Conservation (phyloP, 2,888 invertebrate genomes). For the Polylopha cassiicola region DNA sequence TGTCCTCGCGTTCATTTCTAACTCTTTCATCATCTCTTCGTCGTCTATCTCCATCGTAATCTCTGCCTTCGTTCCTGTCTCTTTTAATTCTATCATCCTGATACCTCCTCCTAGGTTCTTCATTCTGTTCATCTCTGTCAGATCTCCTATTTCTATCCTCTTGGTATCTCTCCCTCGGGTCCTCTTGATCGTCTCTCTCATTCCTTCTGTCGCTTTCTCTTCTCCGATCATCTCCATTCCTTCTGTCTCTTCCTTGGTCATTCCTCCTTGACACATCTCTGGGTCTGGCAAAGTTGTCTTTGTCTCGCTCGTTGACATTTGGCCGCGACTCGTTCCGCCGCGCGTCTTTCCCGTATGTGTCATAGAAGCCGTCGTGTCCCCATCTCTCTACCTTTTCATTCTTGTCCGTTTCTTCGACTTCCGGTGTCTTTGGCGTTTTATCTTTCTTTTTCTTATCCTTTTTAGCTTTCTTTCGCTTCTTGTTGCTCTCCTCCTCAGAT, state of each 20-base stretch:
- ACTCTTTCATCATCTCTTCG: conserved; percentile 23
- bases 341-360: conserved; percentile 62
- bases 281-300: conserved; percentile 40
- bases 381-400: conserved; percentile 44
- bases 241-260: conserved; percentile 24
- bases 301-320: conserved; percentile 38
- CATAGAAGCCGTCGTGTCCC: conserved; percentile 69
- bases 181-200: too few relatives aligned
- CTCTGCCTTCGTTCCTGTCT: conserved; percentile 14
- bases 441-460: conserved; percentile 41
- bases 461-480: conserved; percentile 46
- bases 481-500: conserved; percentile 41
- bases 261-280: conserved; percentile 30
- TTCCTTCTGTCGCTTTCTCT: too few relatives aligned
- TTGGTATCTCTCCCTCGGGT: too few relatives aligned
- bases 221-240: conserved; percentile 7
- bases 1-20: conserved; percentile 25
- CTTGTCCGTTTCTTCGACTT: conserved; percentile 34
- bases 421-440: conserved; percentile 38
- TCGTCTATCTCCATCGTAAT: background rate
- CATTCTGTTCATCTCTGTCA: conserved; percentile 21
- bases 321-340: conserved; percentile 40
- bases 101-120: conserved; percentile 9
- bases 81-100: conserved; percentile 19
- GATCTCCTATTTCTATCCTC: conserved; percentile 12